Conservation (phyloP, 2,113 vertebrate genomes). For the Panthera tigris region DNA sequence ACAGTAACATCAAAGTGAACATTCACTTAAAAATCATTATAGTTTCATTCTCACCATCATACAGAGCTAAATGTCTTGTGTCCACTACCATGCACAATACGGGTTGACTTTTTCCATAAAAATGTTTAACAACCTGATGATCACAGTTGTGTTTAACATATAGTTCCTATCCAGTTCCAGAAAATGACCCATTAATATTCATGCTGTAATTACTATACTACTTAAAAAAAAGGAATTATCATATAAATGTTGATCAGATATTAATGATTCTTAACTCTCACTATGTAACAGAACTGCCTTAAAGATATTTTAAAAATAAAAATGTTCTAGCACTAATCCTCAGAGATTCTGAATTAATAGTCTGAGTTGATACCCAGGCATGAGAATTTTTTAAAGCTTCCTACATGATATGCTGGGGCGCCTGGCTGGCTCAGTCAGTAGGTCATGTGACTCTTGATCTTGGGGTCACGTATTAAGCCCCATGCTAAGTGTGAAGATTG, state of each 20-base stretch:
- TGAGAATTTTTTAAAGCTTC: conserved; percentile 18
- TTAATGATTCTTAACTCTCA: conserved; percentile 11
- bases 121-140: conserved; percentile 8
- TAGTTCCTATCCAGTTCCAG: background rate
- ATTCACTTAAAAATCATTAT: background rate
- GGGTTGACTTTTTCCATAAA: background rate
- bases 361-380: background rate
- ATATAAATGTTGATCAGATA: background rate
- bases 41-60: conserved; percentile 3
- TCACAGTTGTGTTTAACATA: conserved; percentile 18
- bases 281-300: background rate
- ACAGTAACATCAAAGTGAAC: background rate
- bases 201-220: conserved; percentile 45
- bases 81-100: conserved; percentile 19
- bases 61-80: background rate
- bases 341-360: background rate
- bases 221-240: background rate
- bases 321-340: background rate
- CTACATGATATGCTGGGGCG: background rate
- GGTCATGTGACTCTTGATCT: background rate
- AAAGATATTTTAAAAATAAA: background rate
- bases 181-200: conserved; percentile 49
- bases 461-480: background rate
- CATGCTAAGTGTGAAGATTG: background rate
- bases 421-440: background rate